Base-by-base conservation (phyloP, 30 jellyfish, hydroid and myxozoan species). In the Cassiopea xamachana region DNA sequence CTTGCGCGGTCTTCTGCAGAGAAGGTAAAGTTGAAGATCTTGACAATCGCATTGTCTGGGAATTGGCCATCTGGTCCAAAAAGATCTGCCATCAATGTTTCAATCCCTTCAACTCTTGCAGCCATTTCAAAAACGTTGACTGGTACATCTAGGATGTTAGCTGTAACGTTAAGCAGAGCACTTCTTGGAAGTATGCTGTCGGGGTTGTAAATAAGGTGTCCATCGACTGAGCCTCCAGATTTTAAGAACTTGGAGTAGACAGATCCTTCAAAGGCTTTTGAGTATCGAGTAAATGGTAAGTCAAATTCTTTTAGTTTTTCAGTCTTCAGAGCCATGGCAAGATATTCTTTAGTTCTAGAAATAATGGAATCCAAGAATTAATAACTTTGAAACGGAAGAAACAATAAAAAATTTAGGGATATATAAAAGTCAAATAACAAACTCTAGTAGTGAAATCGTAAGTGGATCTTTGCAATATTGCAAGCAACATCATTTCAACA, bases 111-210 rank as follows among this genome's bases (percentile, higher is more conserved):
- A 13, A 96, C 86, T 69, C 98, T 90, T 59, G 95, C 96, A 61
- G 96, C 96, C 88, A 97, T 84, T 86, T 96, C 98, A 73, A 96
- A 72, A n/a, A 96, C 94, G 47, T 90, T 70, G 82, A 96, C 94
- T 18, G 99, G 96, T 7, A 90, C 93, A 9, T 97, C 98, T 78
- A 96, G 61, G 83, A 96, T 86, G 71, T 96, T 75, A 7, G 98
- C 99, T 1, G 99, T 90, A 51, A 90, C 75, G 83, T 96, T 93
- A 80, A 96, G 77, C 15, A 96, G 92, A 48, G 97, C 99, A 48
- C 95, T 89, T 72, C 80, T 92, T 68, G 99, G 99, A 84, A 96
- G 81, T 73, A 83, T 93, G 88, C 98, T 90, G 88, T 96, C 97
- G 6, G 97, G 98, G 82, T 93, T 92, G 93, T 77, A 96, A 91